Evolutionary conservation across 2,888 invertebrate species (phyloP), one percentile per base, ranked within the genome.

Genomic region (Leptura quadrifasciata): DNA sequence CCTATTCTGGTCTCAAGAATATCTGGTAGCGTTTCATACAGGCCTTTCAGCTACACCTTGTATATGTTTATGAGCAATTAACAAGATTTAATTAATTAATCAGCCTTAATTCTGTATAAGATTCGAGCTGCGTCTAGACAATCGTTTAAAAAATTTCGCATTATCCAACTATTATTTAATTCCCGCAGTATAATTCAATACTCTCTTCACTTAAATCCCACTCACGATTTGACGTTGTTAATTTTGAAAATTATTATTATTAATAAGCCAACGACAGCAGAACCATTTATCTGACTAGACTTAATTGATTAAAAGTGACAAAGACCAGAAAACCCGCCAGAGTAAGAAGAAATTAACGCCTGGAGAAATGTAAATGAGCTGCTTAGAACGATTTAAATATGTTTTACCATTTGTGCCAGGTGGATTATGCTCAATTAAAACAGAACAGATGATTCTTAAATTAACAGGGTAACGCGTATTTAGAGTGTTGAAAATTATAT

Each of bases 281-380:
- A 47, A 47, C 47, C 15, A 47, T 47, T 47, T 3, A 47, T 47
- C n/a, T 47, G 4, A 47, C 47, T 47, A 47, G 47, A 17, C 47
- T 6, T 47, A 17, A 47, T 39, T 9, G 47, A n/a, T 47, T 5
- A 47, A 47, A 47, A 47, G 47, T n/a, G 47, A 47, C 47, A n/a
- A 47, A 47, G 47, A 47, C 47, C 1, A n/a, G 47, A 47, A n/a
- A 15, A n/a, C 15, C 5, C 15, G 39, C 15, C 39, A 12, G 39
- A 6, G 15, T 39, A n/a, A 47, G 15, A 47, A 47, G 47, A 47
- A 47, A 47, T 47, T n/a, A 47, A 47, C 47, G n/a, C 5, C n/a
- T n/a, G 47, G 15, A n/a, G 47, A 47, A n/a, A 47, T 47, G 47
- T 47, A 47, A 47, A 47, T 47, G 47, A 47, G 47, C 47, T 47